phyloP scores from a whole-genome alignment of 2,888 invertebrate genomes.

The Prosopocoilus inquinatus region DNA sequence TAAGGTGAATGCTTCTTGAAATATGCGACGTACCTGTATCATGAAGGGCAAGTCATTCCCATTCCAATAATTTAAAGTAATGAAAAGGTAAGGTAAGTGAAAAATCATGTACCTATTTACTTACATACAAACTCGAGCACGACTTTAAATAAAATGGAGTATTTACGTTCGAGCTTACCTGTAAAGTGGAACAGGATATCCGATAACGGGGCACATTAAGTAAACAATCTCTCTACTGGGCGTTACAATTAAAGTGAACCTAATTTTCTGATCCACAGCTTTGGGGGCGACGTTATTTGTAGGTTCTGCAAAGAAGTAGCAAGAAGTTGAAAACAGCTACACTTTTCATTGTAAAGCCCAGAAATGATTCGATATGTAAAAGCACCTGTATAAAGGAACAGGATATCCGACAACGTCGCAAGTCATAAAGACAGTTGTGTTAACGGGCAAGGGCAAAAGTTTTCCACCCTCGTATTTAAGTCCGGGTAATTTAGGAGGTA shows the following conservation, averaged over 20 bases:
- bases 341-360: slow-evolving; percentile 51
- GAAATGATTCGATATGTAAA: slow-evolving; percentile 36
- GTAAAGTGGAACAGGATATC: slow-evolving; percentile 67
- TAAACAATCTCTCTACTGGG: slow-evolving; percentile 51
- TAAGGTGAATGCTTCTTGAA: neutral
- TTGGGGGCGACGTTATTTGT: slow-evolving; percentile 65
- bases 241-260: slow-evolving; percentile 42
- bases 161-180: slow-evolving; percentile 47
- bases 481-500: slow-evolving; percentile 59
- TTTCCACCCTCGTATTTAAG: slow-evolving; percentile 57
- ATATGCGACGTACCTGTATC: neutral
- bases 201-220: slow-evolving; percentile 67
- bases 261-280: slow-evolving; percentile 55
- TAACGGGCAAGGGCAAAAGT: slow-evolving; percentile 55
- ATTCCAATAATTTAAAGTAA: neutral
- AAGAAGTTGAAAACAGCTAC: slow-evolving; percentile 44
- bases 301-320: slow-evolving; percentile 51
- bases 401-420: slow-evolving; percentile 71
- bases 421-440: slow-evolving; percentile 59
- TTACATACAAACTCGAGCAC: slow-evolving; percentile 70
- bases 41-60: neutral
- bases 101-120: slow-evolving; percentile 5
- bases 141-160: too few relatives aligned
- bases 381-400: slow-evolving; percentile 67
- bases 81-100: slow-evolving; percentile 9